Base-by-base conservation (phyloP, 23 tunicate species). In the Trididemnum miniatum region DNA sequence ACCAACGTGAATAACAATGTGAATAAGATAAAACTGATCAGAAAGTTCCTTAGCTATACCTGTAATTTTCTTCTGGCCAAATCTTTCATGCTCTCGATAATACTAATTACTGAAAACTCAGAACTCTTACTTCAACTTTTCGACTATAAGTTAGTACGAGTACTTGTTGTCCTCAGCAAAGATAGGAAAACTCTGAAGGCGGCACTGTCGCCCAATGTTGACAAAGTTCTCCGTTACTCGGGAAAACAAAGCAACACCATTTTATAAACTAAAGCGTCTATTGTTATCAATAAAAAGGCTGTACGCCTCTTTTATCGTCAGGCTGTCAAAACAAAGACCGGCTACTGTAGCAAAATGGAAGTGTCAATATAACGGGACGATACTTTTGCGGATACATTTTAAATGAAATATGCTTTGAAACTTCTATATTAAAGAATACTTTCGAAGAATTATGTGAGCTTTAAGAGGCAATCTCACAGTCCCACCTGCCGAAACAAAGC, bases 231-330 rank as follows among this genome's bases (percentile, higher is more conserved):
- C 4, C 38, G 75, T 67, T 30, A 12, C 75, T 32, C 31, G 32
- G 75, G 32, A 67, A 67, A 67, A 67, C 75, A 67, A 67, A 67
- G 75, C 75, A 33, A 67, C 75, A 67, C 75, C 75, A 67, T 12
- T 3, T 67, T n/a, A 67, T 12, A 67, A 67, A 67, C 12, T 32
- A 32, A 67, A 33, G 75, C 37, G 38, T 31, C 75, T 67, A 31
- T 67, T 33, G 75, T 67, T 67, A 33, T 67, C 75, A n/a, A 44
- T 7, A 62, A 62, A 62, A 62, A 22, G 67, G 25, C 26, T 20
- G 4, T 62, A 3, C 4, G 29, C 15, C 23, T 62, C 67, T n/a
- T n/a, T 22, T n/a, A 5, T 22, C 29, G 5, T 3, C 15, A 22
- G 28, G 26, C 67, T 62, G 67, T 62, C 67, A 62, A 62, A 62